These are phyloP conservation scores for Champsocephalus gunnari DNA, from an alignment of 2,797 vertebrate species.

Conservation along the genomic window DNA sequence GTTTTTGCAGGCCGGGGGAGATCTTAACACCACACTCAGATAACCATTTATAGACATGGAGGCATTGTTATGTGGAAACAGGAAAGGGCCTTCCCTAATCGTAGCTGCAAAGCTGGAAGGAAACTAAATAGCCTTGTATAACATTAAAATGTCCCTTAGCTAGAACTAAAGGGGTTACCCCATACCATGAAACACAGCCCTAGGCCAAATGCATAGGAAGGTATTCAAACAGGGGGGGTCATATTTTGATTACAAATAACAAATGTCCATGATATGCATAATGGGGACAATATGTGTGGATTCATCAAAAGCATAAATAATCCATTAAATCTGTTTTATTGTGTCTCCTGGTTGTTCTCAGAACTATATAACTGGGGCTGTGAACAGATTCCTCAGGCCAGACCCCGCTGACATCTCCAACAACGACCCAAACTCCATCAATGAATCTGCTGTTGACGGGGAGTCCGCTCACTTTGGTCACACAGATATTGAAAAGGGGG, in stretches of 20 bases:
- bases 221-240: neutral
- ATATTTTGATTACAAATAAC: neutral
- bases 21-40: constrained; percentile 7
- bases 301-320: neutral
- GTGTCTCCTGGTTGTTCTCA: constrained; percentile 49
- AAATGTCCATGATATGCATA: neutral
- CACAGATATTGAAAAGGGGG: neutral
- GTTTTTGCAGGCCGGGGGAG: neutral
- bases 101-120: constrained; percentile 8
- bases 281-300: neutral
- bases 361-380: constrained; percentile 77
- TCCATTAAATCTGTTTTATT: constrained; percentile 1
- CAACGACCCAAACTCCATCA: constrained; percentile 27
- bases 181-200: neutral
- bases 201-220: neutral
- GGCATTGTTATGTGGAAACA: constrained; percentile 41
- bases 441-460: constrained; percentile 30
- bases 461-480: neutral
- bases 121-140: neutral
- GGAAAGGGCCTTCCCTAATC: constrained; percentile 46
- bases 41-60: constrained; percentile 9
- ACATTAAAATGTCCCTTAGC: constrained; percentile 7
- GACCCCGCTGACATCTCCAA: constrained; percentile 16
- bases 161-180: neutral
- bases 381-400: constrained; percentile 77